These are phyloP conservation scores for Orbicella faveolata DNA, from an alignment of 64 coral and sea anemone genomes.

Conservation along the genomic window DNA sequence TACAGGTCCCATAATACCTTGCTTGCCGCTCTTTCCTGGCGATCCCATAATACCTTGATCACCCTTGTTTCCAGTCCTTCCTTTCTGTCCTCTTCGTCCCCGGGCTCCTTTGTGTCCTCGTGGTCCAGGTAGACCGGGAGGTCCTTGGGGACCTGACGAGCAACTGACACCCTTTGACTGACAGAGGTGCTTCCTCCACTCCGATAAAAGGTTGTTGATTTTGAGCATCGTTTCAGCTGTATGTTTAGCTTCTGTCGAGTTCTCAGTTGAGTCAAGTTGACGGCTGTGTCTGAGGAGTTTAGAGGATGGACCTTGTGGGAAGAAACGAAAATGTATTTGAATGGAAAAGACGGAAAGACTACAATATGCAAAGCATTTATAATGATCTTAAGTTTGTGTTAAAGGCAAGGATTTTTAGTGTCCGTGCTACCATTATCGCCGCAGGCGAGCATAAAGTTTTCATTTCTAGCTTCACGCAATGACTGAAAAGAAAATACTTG, in stretches of 20 bases:
- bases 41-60: background rate
- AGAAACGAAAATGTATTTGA: background rate
- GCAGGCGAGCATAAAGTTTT: too few relatives aligned
- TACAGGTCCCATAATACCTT: background rate
- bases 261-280: background rate
- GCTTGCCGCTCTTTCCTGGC: constrained; percentile 2
- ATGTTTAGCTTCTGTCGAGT: background rate
- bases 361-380: too few relatives aligned
- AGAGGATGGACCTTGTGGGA: background rate
- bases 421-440: too few relatives aligned
- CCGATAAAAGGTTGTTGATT: background rate
- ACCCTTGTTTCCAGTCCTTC: too few relatives aligned
- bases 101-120: background rate
- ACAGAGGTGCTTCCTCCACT: background rate
- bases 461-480: too few relatives aligned
- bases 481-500: too few relatives aligned
- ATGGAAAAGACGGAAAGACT: too few relatives aligned
- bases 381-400: too few relatives aligned
- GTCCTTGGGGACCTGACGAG: background rate
- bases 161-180: background rate
- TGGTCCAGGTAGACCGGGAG: background rate
- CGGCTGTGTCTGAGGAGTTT: background rate
- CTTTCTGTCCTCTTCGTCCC: background rate
- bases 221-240: background rate
- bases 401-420: too few relatives aligned